Evolutionary conservation across 2,113 vertebrate species (phyloP).

Genomic region (Anarrhichthys ocellatus): DNA sequence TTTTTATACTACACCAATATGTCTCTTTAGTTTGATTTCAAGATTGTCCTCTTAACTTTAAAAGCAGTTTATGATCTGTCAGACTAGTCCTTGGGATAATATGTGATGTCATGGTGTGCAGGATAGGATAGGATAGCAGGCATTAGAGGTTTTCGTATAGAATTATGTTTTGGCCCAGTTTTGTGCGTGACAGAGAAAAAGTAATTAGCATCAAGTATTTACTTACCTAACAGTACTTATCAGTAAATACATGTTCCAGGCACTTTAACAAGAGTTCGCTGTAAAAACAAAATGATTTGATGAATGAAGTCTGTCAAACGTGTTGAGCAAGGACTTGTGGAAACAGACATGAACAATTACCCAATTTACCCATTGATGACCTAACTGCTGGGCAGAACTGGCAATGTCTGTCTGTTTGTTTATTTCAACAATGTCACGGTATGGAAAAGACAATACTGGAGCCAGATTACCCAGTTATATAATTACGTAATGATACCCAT

Average conservation of each 20-base stretch:
- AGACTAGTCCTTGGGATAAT: not conserved
- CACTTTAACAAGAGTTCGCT: not conserved
- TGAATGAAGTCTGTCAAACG: slow-evolving; percentile 3
- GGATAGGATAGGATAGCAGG: not conserved
- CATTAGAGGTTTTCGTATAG: not conserved
- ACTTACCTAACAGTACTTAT: not conserved
- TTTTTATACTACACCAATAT: not conserved
- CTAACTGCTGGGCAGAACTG: not conserved
- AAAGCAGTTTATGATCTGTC: not conserved
- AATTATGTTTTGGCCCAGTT: not conserved
- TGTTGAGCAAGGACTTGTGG: not conserved
- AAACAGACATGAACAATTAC: not conserved
- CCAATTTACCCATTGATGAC: not conserved
- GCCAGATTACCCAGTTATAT: not conserved
- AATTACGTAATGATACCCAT: not conserved
- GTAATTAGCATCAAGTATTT: not conserved
- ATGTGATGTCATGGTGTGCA: not conserved
- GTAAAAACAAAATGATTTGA: not conserved
- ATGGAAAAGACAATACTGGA: not conserved
- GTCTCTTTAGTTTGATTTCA: not conserved
- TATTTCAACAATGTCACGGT: not conserved
- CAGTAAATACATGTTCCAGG: not conserved
- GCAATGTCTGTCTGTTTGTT: not conserved
- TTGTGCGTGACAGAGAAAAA: not conserved
- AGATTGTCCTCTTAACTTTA: not conserved